These are phyloP conservation scores for Brachionus calyciflorus DNA, from an alignment of 1,140 invertebrate species.

Conservation along the genomic window DNA sequence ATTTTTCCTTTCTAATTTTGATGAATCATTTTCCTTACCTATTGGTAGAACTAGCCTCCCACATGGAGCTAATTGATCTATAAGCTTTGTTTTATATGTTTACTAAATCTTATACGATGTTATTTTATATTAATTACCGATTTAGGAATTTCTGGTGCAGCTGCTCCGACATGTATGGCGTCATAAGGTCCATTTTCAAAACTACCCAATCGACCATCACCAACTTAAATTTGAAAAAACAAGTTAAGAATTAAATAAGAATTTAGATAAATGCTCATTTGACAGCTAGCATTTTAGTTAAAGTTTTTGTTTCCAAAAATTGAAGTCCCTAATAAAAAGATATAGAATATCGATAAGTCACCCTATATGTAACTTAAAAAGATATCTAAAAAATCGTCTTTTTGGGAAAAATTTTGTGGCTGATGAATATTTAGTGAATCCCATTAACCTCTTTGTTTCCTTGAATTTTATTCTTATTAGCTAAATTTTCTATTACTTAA, in stretches of 20 bases:
- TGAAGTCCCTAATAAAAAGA: too few relatives aligned
- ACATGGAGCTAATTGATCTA: slow-evolving; percentile 73
- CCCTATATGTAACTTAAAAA: too few relatives aligned
- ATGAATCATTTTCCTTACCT: slow-evolving; percentile 71
- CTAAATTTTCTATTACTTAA: too few relatives aligned
- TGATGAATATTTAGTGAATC: too few relatives aligned
- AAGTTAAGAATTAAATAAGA: not conserved
- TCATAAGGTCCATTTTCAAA: slow-evolving; percentile 74
- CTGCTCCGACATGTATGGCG: slow-evolving; percentile 90
- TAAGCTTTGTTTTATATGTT: slow-evolving; percentile 61
- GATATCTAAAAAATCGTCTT: too few relatives aligned
- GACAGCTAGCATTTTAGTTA: too few relatives aligned
- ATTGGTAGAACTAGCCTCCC: slow-evolving; percentile 87
- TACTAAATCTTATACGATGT: not conserved
- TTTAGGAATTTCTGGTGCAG: slow-evolving; percentile 74
- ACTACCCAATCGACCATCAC: slow-evolving; percentile 79
- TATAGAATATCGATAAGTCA: too few relatives aligned
- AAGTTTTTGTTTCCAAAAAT: too few relatives aligned
- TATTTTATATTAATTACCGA: slow-evolving; percentile 63
- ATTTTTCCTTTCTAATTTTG: slow-evolving; percentile 75
- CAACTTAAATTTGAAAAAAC: slow-evolving; percentile 61
- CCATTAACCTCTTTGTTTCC: too few relatives aligned
- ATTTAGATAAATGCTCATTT: too few relatives aligned
- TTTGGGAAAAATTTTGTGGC: too few relatives aligned
- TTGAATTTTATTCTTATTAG: too few relatives aligned